These are phyloP conservation scores for Drosophila infuscata DNA, from an alignment of 2,888 invertebrate genomes.

Conservation along the genomic window DNA sequence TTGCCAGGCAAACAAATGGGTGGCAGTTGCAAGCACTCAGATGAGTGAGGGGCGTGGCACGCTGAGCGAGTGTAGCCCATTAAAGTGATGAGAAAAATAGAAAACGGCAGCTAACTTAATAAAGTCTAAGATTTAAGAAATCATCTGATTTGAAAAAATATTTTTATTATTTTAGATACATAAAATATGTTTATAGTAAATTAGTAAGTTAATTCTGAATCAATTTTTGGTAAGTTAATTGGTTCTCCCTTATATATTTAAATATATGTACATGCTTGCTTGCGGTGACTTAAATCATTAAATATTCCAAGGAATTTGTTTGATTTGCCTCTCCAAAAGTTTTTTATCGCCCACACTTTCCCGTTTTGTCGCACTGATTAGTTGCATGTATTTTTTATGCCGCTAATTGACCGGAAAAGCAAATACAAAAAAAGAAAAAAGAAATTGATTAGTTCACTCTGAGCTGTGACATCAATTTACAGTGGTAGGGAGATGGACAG, in stretches of 20 bases:
- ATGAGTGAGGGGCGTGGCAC: not conserved
- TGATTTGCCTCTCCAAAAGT: not conserved
- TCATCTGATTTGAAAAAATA: not conserved
- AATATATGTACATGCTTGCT: not conserved
- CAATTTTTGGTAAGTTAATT: no score
- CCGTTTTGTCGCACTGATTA: slow-evolving; percentile 37
- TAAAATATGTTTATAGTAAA: not conserved
- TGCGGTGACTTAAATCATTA: not conserved
- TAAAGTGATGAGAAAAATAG: slow-evolving; percentile 12
- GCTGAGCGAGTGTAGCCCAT: not conserved
- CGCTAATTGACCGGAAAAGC: slow-evolving; percentile 64
- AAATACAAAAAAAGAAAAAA: slow-evolving; percentile 18
- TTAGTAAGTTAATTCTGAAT: not conserved
- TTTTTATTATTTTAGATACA: not conserved
- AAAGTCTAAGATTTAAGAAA: not conserved
- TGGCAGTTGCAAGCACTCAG: not conserved
- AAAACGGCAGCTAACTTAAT: not conserved
- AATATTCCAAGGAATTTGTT: not conserved
- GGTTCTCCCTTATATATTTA: no score
- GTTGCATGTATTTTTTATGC: slow-evolving; percentile 38
- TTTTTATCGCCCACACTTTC: not conserved
- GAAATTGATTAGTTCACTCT: slow-evolving; percentile 41
- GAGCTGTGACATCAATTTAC: slow-evolving; percentile 29
- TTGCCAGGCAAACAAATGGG: slow-evolving; percentile 19
- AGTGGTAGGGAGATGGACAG: slow-evolving; percentile 2